phyloP scores from a whole-genome alignment of 1,140 invertebrate species.

The Drosophila hydei region DNA sequence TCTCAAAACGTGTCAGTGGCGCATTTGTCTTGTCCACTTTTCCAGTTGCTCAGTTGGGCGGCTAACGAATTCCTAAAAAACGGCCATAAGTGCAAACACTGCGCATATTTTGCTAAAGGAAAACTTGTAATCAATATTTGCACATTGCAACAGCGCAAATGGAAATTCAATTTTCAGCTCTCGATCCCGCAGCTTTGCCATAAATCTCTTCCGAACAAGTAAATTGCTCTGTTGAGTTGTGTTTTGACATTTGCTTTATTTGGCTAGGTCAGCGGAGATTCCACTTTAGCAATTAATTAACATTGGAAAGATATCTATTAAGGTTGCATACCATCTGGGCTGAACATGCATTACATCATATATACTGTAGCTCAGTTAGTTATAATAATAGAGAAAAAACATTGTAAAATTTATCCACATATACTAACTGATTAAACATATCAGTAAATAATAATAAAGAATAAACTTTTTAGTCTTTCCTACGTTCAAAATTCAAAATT shows the following conservation, averaged over 20 bases:
- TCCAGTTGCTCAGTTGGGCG: not conserved
- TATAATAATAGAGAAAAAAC: too few species aligned
- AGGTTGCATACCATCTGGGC: too few species aligned
- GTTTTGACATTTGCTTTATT: not conserved
- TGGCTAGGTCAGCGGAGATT: not conserved
- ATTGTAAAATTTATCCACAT: too few species aligned
- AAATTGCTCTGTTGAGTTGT: not conserved
- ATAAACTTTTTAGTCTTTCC: too few species aligned
- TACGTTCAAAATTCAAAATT: not conserved
- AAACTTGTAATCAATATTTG: constrained; percentile 25
- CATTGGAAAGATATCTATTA: too few species aligned
- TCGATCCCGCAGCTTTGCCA: constrained; percentile 7
- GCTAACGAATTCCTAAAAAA: constrained; percentile 22
- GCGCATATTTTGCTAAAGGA: constrained; percentile 10
- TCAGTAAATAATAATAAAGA: too few species aligned
- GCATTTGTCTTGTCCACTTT: constrained; percentile 50
- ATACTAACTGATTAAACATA: too few species aligned
- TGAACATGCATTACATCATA: too few species aligned
- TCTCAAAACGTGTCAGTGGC: constrained; percentile 73
- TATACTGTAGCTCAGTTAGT: too few species aligned
- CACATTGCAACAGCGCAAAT: constrained; percentile 9
- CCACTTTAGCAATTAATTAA: too few species aligned
- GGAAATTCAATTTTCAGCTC: constrained; percentile 18
- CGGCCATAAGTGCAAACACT: constrained; percentile 16
- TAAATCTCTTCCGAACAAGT: not conserved